Percentiles rank a stretch among this genome's conserved stretches.
phyloP scores from a whole-genome alignment of 1,140 invertebrate genomes.

The Panagrolaimus sp. region DNA sequence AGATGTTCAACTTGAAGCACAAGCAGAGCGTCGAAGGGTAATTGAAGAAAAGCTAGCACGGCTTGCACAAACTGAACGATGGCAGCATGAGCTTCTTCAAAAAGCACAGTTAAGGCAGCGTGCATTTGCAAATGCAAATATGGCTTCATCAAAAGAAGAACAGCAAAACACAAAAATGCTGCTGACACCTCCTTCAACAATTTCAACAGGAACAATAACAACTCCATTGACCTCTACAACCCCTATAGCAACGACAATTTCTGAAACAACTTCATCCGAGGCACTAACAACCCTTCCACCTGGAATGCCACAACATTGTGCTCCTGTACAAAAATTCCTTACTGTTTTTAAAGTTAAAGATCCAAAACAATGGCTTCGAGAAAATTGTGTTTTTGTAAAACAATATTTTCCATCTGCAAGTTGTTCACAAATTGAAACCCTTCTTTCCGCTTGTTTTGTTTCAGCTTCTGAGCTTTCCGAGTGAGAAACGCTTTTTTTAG shows the following conservation, averaged over 20 bases:
- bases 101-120: constrained; percentile 13
- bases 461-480: constrained; percentile 61
- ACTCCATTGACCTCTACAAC: neutral
- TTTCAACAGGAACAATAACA: neutral
- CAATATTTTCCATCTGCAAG: constrained; percentile 15
- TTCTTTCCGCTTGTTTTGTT: constrained; percentile 18
- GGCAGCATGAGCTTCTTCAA: constrained; percentile 12
- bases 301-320: constrained; percentile 13
- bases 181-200: neutral
- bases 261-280: no score
- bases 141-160: neutral
- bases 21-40: constrained; percentile 9
- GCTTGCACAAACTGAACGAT: constrained; percentile 18
- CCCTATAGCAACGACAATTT: neutral
- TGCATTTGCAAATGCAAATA: constrained; percentile 14
- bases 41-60: constrained; percentile 7
- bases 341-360: constrained; percentile 10
- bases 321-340: constrained; percentile 9
- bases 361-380: constrained; percentile 16
- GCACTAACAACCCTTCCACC: neutral
- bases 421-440: constrained; percentile 19
- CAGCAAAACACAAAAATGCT: neutral
- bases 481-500: no score
- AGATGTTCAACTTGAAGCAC: neutral
- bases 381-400: constrained; percentile 17